Conservation (phyloP, 2,113 vertebrate species). For the Rhynchopsitta pachyrhyncha region DNA sequence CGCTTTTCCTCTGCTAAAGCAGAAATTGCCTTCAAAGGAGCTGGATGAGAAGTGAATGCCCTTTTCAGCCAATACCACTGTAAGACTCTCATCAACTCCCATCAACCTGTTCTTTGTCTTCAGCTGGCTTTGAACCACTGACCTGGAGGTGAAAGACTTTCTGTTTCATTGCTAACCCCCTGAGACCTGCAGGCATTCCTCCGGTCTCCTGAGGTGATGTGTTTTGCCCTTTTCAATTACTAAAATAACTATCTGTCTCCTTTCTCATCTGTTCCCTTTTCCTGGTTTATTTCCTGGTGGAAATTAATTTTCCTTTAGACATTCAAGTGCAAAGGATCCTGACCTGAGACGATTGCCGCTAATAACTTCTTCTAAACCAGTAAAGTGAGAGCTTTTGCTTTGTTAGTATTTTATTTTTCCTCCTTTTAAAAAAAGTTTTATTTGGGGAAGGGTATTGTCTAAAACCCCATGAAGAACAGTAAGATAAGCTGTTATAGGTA, state of each 20-base stretch:
- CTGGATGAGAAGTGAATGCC: neutral
- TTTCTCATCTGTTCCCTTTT: neutral
- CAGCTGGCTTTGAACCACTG: neutral
- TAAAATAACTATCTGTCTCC: neutral
- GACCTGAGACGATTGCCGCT: neutral
- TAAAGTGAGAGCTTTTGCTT: neutral
- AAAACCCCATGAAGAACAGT: neutral
- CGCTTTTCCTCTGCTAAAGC: neutral
- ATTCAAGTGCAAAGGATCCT: neutral
- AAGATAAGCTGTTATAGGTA: neutral
- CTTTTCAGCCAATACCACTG: neutral
- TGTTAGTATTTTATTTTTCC: neutral
- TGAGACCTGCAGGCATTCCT: neutral
- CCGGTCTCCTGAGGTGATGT: neutral
- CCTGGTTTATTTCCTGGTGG: neutral
- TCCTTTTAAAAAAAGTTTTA: neutral
- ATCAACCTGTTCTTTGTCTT: neutral
- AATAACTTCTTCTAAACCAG: neutral
- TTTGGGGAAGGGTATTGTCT: neutral
- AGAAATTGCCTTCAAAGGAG: neutral
- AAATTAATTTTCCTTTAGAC: conserved; percentile 16
- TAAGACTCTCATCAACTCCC: neutral
- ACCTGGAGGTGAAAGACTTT: neutral
- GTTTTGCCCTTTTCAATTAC: neutral
- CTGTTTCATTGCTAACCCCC: neutral